A percentile compares a stretch with the other conserved stretches of the same genome.
Evolutionary conservation across 92 coral and sea anemone genomes (phyloP).

Genomic region (Paramuricea clavata): DNA sequence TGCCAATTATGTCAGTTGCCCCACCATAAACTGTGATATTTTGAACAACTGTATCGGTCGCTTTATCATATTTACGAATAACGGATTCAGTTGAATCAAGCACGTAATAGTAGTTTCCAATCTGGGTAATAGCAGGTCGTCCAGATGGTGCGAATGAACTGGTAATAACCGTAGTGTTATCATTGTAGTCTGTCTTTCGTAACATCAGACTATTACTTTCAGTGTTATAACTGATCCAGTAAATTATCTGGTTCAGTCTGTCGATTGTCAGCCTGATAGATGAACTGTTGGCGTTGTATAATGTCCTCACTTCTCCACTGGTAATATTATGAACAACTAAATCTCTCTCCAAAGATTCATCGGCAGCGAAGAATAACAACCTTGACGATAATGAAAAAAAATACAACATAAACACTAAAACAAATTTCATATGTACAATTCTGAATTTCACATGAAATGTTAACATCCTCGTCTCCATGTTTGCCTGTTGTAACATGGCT

Average conservation of each 20-base stretch:
- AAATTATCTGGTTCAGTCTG: constrained; percentile 26
- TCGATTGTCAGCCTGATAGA: constrained; percentile 45
- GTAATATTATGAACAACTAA: constrained; percentile 20
- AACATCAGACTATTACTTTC: constrained; percentile 19
- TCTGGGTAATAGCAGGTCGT: constrained; percentile 28
- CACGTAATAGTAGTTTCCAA: constrained; percentile 30
- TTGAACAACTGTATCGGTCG: constrained; percentile 21
- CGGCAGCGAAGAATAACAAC: constrained; percentile 48
- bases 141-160: constrained; percentile 36
- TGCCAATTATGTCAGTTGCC: constrained; percentile 18
- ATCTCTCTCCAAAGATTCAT: constrained; percentile 21
- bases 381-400: neutral
- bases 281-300: constrained; percentile 33
- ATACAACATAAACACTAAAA: too few species aligned
- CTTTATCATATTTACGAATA: constrained; percentile 36
- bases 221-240: constrained; percentile 37
- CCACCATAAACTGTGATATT: constrained; percentile 38
- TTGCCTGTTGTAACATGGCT: too few species aligned
- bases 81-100: constrained; percentile 23
- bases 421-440: too few species aligned
- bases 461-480: too few species aligned
- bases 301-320: neutral
- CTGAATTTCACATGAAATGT: too few species aligned
- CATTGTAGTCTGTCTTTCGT: constrained; percentile 36
- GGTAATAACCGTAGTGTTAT: constrained; percentile 29